phyloP scores from a whole-genome alignment of 2,797 vertebrate species.

The Atherinosoma microstoma region DNA sequence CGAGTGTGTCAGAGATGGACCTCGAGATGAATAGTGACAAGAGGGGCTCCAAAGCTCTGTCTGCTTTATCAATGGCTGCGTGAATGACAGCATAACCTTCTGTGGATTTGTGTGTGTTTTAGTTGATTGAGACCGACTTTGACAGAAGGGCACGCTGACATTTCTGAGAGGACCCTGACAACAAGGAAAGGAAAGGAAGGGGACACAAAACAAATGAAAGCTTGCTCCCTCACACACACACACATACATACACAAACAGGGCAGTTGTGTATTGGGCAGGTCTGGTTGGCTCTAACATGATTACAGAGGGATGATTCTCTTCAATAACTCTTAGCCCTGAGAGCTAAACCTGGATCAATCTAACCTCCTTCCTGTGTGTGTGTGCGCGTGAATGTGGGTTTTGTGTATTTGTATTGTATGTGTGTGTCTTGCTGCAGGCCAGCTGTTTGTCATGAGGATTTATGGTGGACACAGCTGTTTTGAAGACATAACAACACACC shows the following conservation, averaged over 20 bases:
- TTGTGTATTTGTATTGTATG: conserved; percentile 17
- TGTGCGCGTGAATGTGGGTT: conserved; percentile 40
- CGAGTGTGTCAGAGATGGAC: conserved; percentile 76
- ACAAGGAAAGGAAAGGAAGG: conserved; percentile 73
- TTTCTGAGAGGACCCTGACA: conserved; percentile 78
- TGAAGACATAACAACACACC: conserved; percentile 37
- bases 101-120: conserved; percentile 65
- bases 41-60: conserved; percentile 71
- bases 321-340: conserved; percentile 88
- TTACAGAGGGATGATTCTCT: conserved; percentile 85
- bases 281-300: conserved; percentile 85
- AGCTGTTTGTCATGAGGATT: conserved; percentile 65
- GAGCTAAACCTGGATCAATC: conserved; percentile 87
- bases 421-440: conserved; percentile 59
- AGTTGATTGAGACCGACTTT: conserved; percentile 80
- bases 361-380: conserved; percentile 78
- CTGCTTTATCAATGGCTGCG: conserved; percentile 72
- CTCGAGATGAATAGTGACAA: conserved; percentile 79
- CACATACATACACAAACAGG: conserved; percentile 7
- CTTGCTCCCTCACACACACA: conserved; percentile 28
- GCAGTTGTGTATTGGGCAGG: conserved; percentile 73
- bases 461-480: conserved; percentile 51
- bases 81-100: conserved; percentile 82
- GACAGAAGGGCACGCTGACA: conserved; percentile 82
- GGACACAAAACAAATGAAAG: conserved; percentile 75